Base-by-base conservation (phyloP, 2,888 invertebrate genomes). In the Chaitophorus viminalis region DNA sequence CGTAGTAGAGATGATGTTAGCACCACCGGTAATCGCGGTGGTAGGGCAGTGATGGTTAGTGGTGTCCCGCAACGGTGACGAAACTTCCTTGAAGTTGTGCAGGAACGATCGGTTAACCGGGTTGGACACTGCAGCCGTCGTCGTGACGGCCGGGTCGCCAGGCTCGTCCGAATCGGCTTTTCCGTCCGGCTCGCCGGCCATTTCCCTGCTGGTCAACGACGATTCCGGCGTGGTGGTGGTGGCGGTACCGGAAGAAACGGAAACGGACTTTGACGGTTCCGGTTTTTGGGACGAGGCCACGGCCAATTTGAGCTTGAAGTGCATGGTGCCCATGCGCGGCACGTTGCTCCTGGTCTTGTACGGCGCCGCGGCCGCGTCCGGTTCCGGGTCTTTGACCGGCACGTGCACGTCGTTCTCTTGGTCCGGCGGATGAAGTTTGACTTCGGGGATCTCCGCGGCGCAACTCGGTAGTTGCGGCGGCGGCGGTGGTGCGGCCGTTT, bases 111-210 rank as follows among this genome's bases (percentile, higher is more conserved):
- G 93, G 88, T 75, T 83, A 36, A 8, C 70, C 31, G 33, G 89
- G 25, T 95, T 14, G 14, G 31, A 4, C 31, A 14, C 46, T 14
- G 14, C 11, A 14, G 68, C 21, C 33, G 87, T 60, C 76, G 72
- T 60, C 18, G 96, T 91, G 8, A 94, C 94, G 1, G 95, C 94
- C 1, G 95, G 94, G 91, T 94, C 95, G 0, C 89, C 76, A 91
- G 94, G 95, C 39, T 92, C 92, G 90, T 95, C 96, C 1, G 96
- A 95, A 92, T 96, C 96, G 25, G 96, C 96, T 90, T 95, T 94
- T n/a, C 96, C 96, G 90, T 96, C 96, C 0, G 96, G 96, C 90
- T 96, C 96, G 17, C 96, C 96, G 17, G 96, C 96, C 90, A 95
- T 92, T 90, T 96, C 96, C n/a, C 89, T 88, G 82, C 89, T 89